A percentile compares a stretch with the other conserved stretches of the same genome.
These are phyloP conservation scores for Bombus confusus DNA, from an alignment of 1,140 invertebrate species.

Conservation along the genomic window DNA sequence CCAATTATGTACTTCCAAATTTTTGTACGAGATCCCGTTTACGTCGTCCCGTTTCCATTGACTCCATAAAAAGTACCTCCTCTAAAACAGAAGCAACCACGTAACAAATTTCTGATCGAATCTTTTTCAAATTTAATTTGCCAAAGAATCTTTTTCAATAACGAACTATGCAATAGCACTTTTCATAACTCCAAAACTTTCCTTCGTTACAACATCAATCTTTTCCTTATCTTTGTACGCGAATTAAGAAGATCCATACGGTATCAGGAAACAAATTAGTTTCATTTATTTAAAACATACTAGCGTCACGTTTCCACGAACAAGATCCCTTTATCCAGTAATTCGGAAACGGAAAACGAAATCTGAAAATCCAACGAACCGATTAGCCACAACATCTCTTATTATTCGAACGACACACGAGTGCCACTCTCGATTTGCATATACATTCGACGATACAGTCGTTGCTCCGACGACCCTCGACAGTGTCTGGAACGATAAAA, in stretches of 20 bases:
- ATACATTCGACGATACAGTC: slow-evolving; percentile 4
- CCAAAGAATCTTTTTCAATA: neutral
- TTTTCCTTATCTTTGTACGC: neutral
- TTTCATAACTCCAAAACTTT: neutral
- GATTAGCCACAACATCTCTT: neutral
- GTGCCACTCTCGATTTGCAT: slow-evolving; percentile 13
- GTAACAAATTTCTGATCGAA: neutral
- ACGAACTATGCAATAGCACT: neutral
- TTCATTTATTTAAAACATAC: neutral
- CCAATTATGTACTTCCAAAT: neutral
- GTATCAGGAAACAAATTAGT: neutral
- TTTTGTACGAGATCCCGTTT: neutral
- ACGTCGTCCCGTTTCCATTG: no score
- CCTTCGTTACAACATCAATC: neutral
- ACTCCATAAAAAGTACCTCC: neutral
- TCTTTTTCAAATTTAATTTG: neutral
- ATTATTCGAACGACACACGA: neutral
- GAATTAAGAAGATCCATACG: neutral
- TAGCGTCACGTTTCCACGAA: neutral
- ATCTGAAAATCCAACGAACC: neutral
- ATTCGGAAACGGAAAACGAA: no score
- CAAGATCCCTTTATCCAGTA: neutral
- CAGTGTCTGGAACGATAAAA: slow-evolving; percentile 36
- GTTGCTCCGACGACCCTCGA: neutral
- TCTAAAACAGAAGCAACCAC: neutral